These are phyloP conservation scores for Hippoglossus stenolepis DNA, from an alignment of 2,113 vertebrate species.

Conservation along the genomic window DNA sequence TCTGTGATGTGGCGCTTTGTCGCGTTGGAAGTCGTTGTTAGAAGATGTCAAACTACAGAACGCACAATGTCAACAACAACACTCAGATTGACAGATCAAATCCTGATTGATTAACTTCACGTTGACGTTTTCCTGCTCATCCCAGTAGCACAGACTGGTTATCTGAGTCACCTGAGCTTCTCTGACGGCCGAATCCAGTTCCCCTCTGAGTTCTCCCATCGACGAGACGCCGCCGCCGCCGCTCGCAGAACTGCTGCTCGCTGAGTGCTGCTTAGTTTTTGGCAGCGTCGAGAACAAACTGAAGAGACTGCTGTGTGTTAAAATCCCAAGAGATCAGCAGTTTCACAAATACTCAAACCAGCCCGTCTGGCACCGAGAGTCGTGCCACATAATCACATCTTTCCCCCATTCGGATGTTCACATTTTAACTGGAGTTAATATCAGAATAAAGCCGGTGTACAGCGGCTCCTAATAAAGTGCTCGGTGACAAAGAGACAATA, in stretches of 20 bases:
- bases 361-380: background rate
- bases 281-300: background rate
- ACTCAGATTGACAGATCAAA: too few relatives aligned
- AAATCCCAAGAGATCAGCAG: slow-evolving; percentile 3
- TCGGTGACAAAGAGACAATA: background rate
- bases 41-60: too few relatives aligned
- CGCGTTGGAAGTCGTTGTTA: too few relatives aligned
- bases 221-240: too few relatives aligned
- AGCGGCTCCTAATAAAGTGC: background rate
- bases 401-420: background rate
- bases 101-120: too few relatives aligned
- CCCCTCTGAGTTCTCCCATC: background rate
- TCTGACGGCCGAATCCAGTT: too few relatives aligned
- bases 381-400: background rate
- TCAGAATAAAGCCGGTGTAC: background rate
- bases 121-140: too few relatives aligned
- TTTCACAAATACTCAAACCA: background rate
- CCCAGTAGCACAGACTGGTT: too few relatives aligned
- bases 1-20: too few relatives aligned
- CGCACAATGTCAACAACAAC: too few relatives aligned
- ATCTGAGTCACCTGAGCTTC: too few relatives aligned
- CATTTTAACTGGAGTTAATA: background rate
- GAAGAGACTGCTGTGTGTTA: background rate
- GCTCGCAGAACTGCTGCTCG: too few relatives aligned
- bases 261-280: background rate